These are phyloP conservation scores for Stomorhina lunata DNA, from an alignment of 2,888 invertebrate species.

Conservation along the genomic window DNA sequence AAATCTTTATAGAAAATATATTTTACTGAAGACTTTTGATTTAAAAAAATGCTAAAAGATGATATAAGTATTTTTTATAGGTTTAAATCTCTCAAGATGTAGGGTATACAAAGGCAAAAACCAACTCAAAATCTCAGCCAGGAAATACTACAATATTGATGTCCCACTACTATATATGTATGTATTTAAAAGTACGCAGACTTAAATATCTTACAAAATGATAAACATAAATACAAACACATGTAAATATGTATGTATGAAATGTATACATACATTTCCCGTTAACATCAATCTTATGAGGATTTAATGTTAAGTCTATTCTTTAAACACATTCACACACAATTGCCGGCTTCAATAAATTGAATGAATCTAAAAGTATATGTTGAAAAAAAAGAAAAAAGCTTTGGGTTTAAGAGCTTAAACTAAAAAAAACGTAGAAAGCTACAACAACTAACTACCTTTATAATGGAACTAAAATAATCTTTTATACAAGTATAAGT, in stretches of 20 bases:
- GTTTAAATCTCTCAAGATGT: too few relatives aligned
- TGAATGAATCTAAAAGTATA: not conserved
- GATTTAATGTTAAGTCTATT: conserved; percentile 67
- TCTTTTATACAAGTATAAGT: not conserved
- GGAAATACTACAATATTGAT: conserved; percentile 68
- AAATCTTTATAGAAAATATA: too few relatives aligned
- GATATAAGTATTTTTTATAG: too few relatives aligned
- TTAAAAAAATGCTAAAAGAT: too few relatives aligned
- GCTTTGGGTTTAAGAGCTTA: conserved; percentile 51
- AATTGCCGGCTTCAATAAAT: conserved; percentile 31
- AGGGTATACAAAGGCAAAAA: conserved; percentile 4
- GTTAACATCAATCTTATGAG: conserved; percentile 78
- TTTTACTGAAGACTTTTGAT: too few relatives aligned
- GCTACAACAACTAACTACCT: not conserved
- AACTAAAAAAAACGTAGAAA: too few relatives aligned
- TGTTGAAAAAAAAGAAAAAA: conserved; percentile 6
- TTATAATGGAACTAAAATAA: not conserved
- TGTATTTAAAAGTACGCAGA: conserved; percentile 1
- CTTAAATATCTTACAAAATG: not conserved
- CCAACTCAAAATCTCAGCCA: conserved; percentile 53
- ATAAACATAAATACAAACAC: not conserved
- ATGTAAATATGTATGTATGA: conserved; percentile 1
- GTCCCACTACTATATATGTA: conserved; percentile 52
- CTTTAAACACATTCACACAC: conserved; percentile 40
- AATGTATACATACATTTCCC: conserved; percentile 75